Evolutionary conservation across 2,888 invertebrate species (phyloP).

Genomic region (Nemoura dubitans): DNA sequence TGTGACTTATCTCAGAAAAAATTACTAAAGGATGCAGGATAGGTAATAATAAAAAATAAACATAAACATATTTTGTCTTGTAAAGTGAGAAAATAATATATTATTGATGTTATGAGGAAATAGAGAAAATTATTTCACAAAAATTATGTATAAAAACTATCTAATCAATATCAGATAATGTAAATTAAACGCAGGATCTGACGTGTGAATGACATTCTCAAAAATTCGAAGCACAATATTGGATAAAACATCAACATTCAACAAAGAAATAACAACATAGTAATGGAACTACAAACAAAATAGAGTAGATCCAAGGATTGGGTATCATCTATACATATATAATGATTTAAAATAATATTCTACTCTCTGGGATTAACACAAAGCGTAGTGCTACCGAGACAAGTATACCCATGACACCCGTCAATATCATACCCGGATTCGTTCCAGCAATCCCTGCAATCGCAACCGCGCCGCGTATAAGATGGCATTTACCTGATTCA

Average conservation of each 20-base stretch:
- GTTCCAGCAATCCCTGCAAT: not conserved
- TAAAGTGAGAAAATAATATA: not conserved
- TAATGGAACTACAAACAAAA: conserved; percentile 49
- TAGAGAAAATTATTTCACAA: not conserved
- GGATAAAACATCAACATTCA: conserved; percentile 36
- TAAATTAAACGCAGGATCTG: not conserved
- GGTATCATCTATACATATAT: conserved; percentile 9
- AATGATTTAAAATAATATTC: not conserved
- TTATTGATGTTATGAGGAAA: not conserved
- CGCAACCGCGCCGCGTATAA: not conserved
- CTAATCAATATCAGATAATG: not conserved
- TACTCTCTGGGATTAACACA: not conserved
- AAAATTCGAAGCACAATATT: not conserved
- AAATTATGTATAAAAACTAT: not conserved
- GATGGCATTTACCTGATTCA: not conserved
- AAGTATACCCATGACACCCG: not conserved
- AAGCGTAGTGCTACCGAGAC: not conserved
- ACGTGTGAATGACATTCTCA: not conserved
- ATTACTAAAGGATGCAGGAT: not conserved
- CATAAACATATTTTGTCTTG: not conserved
- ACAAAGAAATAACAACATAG: conserved; percentile 51
- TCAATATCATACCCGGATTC: not conserved
- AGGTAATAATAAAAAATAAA: not conserved
- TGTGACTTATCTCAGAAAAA: not conserved
- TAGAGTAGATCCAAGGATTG: conserved; percentile 19